Evolutionary conservation across 2,888 invertebrate genomes (phyloP), one percentile per base, ranked within the genome.

Genomic region (Tuta absoluta): DNA sequence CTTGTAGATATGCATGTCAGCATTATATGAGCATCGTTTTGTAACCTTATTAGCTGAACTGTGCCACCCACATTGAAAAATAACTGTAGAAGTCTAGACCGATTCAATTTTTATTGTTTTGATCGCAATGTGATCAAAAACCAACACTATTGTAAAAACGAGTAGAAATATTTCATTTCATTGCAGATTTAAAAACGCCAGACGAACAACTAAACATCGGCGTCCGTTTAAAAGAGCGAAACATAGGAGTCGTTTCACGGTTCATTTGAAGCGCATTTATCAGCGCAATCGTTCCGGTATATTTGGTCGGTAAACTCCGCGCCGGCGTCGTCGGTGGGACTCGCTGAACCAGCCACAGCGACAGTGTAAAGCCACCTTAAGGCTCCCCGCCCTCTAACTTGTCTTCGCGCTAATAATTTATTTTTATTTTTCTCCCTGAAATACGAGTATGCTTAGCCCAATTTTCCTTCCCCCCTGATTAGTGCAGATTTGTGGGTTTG

Each of bases 401-500:
- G 71, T 74, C 71, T 63, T 65, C 68, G 69, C 64, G 63, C 64
- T 69, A 68, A 71, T 71, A 69, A 72, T 70, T 73, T 69, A 69
- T 71, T 70, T 69, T 69, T 71, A 69, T 72, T 71, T 69, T 64
- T 63, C 66, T 65, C 63, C 53, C 66, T 65, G 63, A 63, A 63
- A 53, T 62, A 62, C 62, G 62, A 62, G 41, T 33, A 53, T 49
- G 56, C 64, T 63, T 37, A 64, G 60, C 41, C 62, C 59, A 49
- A 63, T 61, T 60, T 60, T 38, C 53, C 49, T 56, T 58, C 37
- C 56, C 37, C 48, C 56, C 61, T 45, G 61, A 64, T 64, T 62
- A 64, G 61, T 56, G 45, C 33, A 45, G 62, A 61, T 61, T 61
- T 61, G 61, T 61, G 61, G n/a, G 61, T 49, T 61, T 60, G 60